These are phyloP conservation scores for Mesoligia furuncula DNA, from an alignment of 2,888 invertebrate species.

Conservation along the genomic window DNA sequence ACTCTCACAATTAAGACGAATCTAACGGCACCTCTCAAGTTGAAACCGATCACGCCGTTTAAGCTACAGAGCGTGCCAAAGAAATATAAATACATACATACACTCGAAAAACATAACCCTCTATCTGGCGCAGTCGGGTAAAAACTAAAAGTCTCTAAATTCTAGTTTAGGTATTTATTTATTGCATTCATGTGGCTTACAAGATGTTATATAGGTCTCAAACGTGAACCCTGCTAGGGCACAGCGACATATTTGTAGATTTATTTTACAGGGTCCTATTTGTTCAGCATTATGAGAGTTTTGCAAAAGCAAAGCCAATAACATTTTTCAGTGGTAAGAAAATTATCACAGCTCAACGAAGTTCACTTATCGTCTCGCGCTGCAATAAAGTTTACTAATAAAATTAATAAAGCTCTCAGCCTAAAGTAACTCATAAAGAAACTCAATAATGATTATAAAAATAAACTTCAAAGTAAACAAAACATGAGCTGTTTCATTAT, in stretches of 20 bases:
- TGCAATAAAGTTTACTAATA: neutral
- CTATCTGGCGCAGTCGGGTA: no score
- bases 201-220: no score
- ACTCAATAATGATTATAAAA: neutral
- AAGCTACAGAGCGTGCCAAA: no score
- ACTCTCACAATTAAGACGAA: no score
- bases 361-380: neutral
- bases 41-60: no score
- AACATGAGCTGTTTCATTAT: slow-evolving; percentile 68
- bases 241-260: neutral
- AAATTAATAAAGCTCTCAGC: neutral
- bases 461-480: slow-evolving; percentile 34
- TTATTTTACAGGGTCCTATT: neutral
- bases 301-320: neutral
- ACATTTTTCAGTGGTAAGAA: neutral
- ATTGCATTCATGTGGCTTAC: no score
- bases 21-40: no score
- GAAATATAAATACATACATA: no score
- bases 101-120: no score
- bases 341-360: neutral
- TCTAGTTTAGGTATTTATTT: no score
- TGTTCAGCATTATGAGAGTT: neutral
- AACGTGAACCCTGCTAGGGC: no score
- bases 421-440: neutral
- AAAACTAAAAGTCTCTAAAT: neutral